Base-by-base conservation (phyloP, 2,113 vertebrate species). In the Pelodiscus sinensis region DNA sequence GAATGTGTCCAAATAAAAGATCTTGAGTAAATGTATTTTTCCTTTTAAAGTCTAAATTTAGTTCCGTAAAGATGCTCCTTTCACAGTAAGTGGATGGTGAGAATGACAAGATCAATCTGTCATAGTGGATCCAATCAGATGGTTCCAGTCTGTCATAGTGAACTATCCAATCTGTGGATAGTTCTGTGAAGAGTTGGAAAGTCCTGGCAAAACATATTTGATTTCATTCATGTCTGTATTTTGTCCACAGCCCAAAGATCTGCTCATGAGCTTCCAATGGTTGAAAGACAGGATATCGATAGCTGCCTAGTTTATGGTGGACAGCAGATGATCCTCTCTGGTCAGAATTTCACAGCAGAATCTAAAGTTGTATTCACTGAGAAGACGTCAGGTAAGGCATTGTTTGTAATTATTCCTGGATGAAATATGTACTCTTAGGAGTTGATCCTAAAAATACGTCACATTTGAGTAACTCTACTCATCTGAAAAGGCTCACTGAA, bases 291-390 rank as follows among this genome's bases (percentile, higher is more conserved):
- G 92, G 99, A 99, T 96, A 98, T 98, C n/a, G 99, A 99, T 90
- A 98, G 98, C 96, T 99, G 99, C 97, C 98, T 99, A 0, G 99
- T 99, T 13, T 99, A 99, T 60, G 99, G 99, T 29, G 99, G 99
- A 82, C 99, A 99, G 87, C 99, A 99, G 97, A 99, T 99, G 99
- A 99, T 99, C 94, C 98, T 99, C 88, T 99, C 98, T 0, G 99
- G 99, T 35, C 99, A 99, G 90, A 99, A 99, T 96, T 99, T 99
- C 97, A 99, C 99, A 51, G 98, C 99, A 1, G 99, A 99, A 95
- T 99, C 99, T 92, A 99, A 99, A 93, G 99, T 99, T 73, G 97
- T 99, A 80, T 99, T 99, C 71, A 98, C 98, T 55, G 99, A 99
- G 97, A 99, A 99, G 97, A 99, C 98, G 27, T 98, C 98, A 97